Evolutionary conservation across 2,113 vertebrate species (phyloP).

Genomic region (Hippocampus barbouri): DNA sequence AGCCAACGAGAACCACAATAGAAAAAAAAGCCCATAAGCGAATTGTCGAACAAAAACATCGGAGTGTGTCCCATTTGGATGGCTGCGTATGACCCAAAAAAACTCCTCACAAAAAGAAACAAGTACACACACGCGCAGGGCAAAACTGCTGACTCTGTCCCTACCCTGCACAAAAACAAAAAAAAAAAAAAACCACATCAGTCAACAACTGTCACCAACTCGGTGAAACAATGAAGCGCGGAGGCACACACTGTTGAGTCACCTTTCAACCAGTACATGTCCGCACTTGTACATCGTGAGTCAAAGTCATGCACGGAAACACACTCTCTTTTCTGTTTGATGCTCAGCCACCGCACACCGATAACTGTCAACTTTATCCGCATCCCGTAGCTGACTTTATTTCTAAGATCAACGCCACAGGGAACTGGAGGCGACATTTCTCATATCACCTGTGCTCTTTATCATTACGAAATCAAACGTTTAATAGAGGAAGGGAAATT

Average conservation of each 20-base stretch:
- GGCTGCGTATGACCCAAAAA: no score
- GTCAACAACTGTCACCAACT: slow-evolving; percentile 10
- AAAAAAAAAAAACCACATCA: neutral
- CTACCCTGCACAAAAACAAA: slow-evolving; percentile 5
- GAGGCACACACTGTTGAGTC: neutral
- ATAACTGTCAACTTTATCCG: neutral
- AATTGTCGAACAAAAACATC: neutral
- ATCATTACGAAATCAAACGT: neutral
- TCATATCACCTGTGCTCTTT: neutral
- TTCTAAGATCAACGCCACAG: neutral
- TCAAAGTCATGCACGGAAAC: neutral
- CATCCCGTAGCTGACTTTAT: neutral
- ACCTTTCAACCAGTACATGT: slow-evolving; percentile 13
- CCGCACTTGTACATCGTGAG: slow-evolving; percentile 10
- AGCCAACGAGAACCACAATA: neutral
- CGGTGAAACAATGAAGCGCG: neutral
- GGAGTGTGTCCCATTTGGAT: no score
- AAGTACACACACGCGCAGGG: slow-evolving; percentile 15
- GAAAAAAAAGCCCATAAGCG: neutral
- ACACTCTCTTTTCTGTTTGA: neutral
- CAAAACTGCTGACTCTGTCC: slow-evolving; percentile 15
- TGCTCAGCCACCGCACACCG: slow-evolving; percentile 9
- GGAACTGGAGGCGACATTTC: neutral
- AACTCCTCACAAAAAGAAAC: slow-evolving; percentile 1
- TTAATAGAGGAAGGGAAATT: neutral